phyloP scores from a whole-genome alignment of 2,113 vertebrate genomes.

The Psittacula cyanocephala region DNA sequence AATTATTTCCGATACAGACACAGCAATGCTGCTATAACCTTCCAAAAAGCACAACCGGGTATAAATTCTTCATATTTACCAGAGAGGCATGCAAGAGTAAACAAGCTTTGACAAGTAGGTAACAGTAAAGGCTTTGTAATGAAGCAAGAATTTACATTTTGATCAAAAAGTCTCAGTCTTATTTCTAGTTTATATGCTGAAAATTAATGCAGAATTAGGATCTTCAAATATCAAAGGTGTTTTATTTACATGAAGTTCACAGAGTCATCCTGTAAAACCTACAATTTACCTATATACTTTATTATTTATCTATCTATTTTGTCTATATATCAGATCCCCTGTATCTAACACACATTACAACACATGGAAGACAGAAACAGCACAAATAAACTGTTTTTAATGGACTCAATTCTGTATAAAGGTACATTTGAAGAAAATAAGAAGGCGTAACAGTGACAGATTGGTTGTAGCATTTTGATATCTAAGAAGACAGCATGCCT shows the following conservation, averaged over 20 bases:
- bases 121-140: background rate
- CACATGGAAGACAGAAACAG: background rate
- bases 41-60: background rate
- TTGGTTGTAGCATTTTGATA: background rate
- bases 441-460: background rate
- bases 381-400: background rate
- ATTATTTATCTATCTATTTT: background rate
- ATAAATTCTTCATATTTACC: background rate
- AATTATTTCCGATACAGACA: background rate
- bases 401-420: background rate
- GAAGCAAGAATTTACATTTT: background rate
- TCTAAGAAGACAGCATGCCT: background rate
- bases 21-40: background rate
- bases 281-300: background rate
- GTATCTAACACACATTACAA: background rate
- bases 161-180: background rate
- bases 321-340: background rate
- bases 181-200: background rate
- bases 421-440: background rate
- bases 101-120: background rate
- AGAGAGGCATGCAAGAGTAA: background rate
- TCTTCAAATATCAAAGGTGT: background rate
- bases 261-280: background rate
- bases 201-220: background rate
- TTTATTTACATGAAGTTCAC: background rate